Evolutionary conservation across 2,888 invertebrate genomes (phyloP), one percentile per base, ranked within the genome.

Genomic region (Noctua pronuba): DNA sequence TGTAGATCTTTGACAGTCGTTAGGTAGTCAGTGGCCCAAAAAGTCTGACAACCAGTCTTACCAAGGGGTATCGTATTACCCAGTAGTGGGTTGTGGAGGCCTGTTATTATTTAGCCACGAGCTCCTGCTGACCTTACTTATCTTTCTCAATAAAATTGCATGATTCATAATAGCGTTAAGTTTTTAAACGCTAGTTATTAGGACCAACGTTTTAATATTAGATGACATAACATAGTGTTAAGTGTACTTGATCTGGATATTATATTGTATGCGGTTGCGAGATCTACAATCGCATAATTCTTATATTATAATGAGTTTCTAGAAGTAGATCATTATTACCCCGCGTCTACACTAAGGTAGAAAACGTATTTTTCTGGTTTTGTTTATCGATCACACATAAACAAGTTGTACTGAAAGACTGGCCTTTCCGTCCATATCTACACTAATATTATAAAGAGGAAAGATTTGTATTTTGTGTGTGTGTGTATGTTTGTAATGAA

Each of bases 211-310:
- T 85, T 38, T 71, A 44, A 38, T 60, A 68, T 60, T 71, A 67
- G 38, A 72, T 76, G 68, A 68, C n/a, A 72, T 76, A 70, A 85
- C 67, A 55, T 13, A 49, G 55, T 38, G 52, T n/a, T 18, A 28
- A 46, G 52, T 71, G 73, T 52, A 64, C 83, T 86, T 83, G 83
- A 86, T 77, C 86, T 83, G 21, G 31, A 77, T 83, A 82, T 83
- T 68, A 68, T 65, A 68, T 86, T 73, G 7, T 73, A 69, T 86
- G 83, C 77, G 86, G 86, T 86, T 73, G 41, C 73, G 67, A 71
- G 35, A 66, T 6, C 21, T 38, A 46, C 31, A 58, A 58, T 44
- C 24, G 52, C 31, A 55, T 58, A 18, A 35, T 62, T 60, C 10
- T 52, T 52, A 52, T 35, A 38, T 24, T 24, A 24, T 11, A 21